These are phyloP conservation scores for Drosophila limbata DNA, from an alignment of 2,888 invertebrate species.

Conservation along the genomic window DNA sequence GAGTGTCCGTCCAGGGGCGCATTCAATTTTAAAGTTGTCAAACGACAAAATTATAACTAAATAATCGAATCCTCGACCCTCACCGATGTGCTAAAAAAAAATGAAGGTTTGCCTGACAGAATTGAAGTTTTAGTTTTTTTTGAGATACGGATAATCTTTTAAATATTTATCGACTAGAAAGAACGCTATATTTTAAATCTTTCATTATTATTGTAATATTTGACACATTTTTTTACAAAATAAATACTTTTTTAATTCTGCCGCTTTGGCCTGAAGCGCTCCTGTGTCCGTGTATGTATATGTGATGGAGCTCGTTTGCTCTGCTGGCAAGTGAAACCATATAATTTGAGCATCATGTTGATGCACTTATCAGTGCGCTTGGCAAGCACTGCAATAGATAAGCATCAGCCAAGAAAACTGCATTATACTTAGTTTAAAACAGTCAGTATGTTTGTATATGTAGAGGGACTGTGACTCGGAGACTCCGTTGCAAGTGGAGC, in stretches of 20 bases:
- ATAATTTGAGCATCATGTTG: slow-evolving; percentile 78
- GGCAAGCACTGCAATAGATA: slow-evolving; percentile 68
- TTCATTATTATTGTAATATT: neutral
- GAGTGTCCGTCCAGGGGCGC: slow-evolving; percentile 30
- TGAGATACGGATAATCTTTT: neutral
- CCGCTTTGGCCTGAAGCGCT: neutral
- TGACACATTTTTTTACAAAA: too few species aligned
- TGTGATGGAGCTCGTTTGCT: slow-evolving; percentile 65
- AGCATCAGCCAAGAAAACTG: slow-evolving; percentile 58
- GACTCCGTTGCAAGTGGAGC: slow-evolving; percentile 19
- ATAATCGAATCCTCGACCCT: too few species aligned
- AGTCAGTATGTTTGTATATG: slow-evolving; percentile 6
- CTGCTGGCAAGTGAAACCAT: slow-evolving; percentile 61
- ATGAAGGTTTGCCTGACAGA: neutral
- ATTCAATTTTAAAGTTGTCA: slow-evolving; percentile 16
- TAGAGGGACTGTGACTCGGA: neutral
- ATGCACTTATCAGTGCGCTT: slow-evolving; percentile 75
- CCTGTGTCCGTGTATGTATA: slow-evolving; percentile 12
- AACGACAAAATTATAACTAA: too few species aligned
- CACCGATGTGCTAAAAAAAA: too few species aligned
- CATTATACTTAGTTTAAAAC: slow-evolving; percentile 43
- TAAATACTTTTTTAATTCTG: neutral
- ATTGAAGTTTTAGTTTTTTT: neutral
- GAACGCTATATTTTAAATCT: neutral
- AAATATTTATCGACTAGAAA: neutral